These are phyloP conservation scores for Atta cephalotes DNA, from an alignment of 1,140 invertebrate genomes.

Conservation along the genomic window DNA sequence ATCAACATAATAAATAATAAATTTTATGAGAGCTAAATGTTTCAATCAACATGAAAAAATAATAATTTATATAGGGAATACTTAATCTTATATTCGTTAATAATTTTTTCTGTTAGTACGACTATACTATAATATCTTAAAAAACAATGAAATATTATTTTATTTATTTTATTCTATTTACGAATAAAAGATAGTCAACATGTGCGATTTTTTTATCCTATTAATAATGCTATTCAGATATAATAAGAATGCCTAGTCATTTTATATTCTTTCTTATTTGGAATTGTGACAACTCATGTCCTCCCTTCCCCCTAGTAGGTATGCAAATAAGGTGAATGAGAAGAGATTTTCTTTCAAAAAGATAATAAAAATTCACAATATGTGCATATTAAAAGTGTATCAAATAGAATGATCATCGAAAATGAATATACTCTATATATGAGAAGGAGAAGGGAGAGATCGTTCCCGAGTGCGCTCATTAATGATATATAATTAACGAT, in stretches of 20 bases:
- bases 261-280: neutral
- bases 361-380: neutral
- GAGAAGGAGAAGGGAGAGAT: neutral
- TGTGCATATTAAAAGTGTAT: constrained; percentile 1
- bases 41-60: neutral
- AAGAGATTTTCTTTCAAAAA: neutral
- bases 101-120: neutral
- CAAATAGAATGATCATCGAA: neutral
- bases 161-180: neutral
- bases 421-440: neutral
- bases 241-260: constrained; percentile 19
- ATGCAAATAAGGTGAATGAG: neutral
- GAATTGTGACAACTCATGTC: neutral
- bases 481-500: constrained; percentile 14
- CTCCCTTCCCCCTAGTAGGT: neutral
- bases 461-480: neutral
- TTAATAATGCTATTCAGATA: neutral
- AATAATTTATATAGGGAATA: constrained; percentile 11
- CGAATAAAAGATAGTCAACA: neutral
- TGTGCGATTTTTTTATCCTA: neutral
- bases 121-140: neutral
- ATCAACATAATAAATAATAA: neutral
- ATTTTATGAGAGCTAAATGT: neutral
- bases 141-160: neutral
- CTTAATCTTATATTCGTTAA: neutral